Percentiles rank a stretch among this genome's conserved stretches.
Evolutionary conservation across 2,797 vertebrate genomes (phyloP).

Genomic region (Pygocentrus nattereri): DNA sequence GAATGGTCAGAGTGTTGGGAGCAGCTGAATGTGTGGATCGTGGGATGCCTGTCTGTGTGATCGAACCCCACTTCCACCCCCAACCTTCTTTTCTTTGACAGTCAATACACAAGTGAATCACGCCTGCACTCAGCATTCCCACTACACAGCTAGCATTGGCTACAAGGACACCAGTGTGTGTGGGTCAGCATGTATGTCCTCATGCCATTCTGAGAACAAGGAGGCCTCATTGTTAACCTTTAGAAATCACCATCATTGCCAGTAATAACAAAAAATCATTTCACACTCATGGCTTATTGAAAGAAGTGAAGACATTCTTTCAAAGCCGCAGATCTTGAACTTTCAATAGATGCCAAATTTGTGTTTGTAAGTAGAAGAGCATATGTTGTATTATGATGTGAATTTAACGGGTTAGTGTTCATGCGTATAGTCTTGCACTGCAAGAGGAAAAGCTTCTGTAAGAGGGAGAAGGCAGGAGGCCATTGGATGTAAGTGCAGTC

Average conservation of each 20-base stretch:
- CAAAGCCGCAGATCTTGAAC: too few relatives aligned
- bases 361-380: too few relatives aligned
- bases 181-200: not conserved
- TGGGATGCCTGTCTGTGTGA: too few relatives aligned
- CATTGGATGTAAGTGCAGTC: too few relatives aligned
- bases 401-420: too few relatives aligned
- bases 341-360: too few relatives aligned
- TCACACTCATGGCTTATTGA: too few relatives aligned
- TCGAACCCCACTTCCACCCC: not conserved
- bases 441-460: too few relatives aligned
- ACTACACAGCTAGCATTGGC: not conserved
- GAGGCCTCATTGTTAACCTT: not conserved
- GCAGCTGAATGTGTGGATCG: not conserved
- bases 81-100: not conserved
- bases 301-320: too few relatives aligned
- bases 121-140: not conserved
- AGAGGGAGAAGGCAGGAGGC: too few relatives aligned
- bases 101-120: not conserved
- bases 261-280: not conserved
- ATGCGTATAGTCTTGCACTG: too few relatives aligned
- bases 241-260: not conserved
- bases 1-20: not conserved
- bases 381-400: too few relatives aligned
- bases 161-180: not conserved
- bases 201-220: not conserved